Percentiles rank a stretch among this genome's conserved stretches.
These are phyloP conservation scores for Rhinolophus ferrumequinum DNA, from an alignment of 2,113 vertebrate genomes.

Conservation along the genomic window DNA sequence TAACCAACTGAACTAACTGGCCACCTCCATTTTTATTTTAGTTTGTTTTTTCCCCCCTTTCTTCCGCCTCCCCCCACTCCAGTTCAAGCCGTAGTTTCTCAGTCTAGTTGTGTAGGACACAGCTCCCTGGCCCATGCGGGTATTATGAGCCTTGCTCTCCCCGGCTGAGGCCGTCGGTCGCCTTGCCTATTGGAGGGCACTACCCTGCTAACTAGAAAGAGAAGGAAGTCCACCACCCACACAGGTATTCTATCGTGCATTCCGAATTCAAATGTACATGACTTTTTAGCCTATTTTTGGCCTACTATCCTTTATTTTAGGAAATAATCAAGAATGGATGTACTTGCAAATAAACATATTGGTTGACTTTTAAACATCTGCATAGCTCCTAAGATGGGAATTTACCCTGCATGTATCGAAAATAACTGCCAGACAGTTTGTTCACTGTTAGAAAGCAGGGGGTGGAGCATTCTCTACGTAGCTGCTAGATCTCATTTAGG, in stretches of 20 bases:
- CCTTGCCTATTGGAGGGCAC: background rate
- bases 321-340: conserved; percentile 15
- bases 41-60: no score
- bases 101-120: no score
- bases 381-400: background rate
- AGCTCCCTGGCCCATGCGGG: no score
- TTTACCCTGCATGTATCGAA: background rate
- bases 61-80: no score
- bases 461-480: background rate
- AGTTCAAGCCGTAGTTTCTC: no score
- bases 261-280: background rate
- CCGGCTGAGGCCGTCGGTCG: no score
- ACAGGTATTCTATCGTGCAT: background rate
- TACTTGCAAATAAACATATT: background rate
- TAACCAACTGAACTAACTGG: no score
- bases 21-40: no score
- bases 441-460: background rate
- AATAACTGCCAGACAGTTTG: background rate
- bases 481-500: conserved; percentile 26
- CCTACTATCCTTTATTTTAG: background rate
- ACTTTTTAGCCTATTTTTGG: background rate
- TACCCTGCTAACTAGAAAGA: conserved; percentile 1
- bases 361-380: background rate
- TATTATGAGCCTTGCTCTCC: no score
- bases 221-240: background rate